Evolutionary conservation across 2,113 vertebrate genomes (phyloP).

Genomic region (Tretioscincus oriximinensis): DNA sequence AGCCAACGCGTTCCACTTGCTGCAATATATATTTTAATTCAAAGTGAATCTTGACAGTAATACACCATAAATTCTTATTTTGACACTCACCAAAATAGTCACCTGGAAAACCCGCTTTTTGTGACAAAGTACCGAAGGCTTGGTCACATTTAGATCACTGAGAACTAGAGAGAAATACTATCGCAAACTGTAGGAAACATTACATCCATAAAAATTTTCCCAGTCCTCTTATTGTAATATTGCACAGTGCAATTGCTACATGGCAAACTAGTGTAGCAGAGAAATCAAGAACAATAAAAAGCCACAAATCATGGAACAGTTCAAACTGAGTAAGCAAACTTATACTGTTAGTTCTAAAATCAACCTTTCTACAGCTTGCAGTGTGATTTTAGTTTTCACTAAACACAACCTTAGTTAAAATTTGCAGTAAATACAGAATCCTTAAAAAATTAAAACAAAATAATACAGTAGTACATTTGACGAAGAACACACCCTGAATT

Average conservation of each 20-base stretch:
- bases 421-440: conserved; percentile 75
- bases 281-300: conserved; percentile 85
- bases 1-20: conserved; percentile 65
- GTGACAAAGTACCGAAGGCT: conserved; percentile 99
- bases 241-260: conserved; percentile 99
- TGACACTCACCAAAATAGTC: conserved; percentile 99
- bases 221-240: conserved; percentile 99
- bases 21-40: conserved; percentile 99
- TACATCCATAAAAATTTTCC: conserved; percentile 98
- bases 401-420: conserved; percentile 80
- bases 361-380: conserved; percentile 93
- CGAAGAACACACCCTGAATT: conserved; percentile 90
- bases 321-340: conserved; percentile 88
- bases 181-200: conserved; percentile 99
- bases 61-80: conserved; percentile 99
- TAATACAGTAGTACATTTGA: conserved; percentile 87
- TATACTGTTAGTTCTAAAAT: conserved; percentile 84
- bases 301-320: conserved; percentile 89
- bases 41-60: conserved; percentile 99
- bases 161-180: conserved; percentile 99
- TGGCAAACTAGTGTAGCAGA: conserved; percentile 99
- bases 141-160: conserved; percentile 99
- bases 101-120: conserved; percentile 99
- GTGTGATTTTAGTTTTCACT: conserved; percentile 93
- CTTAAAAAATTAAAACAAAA: conserved; percentile 75